Conservation (phyloP, 1,140 invertebrate species). For the Drosophila erecta region DNA sequence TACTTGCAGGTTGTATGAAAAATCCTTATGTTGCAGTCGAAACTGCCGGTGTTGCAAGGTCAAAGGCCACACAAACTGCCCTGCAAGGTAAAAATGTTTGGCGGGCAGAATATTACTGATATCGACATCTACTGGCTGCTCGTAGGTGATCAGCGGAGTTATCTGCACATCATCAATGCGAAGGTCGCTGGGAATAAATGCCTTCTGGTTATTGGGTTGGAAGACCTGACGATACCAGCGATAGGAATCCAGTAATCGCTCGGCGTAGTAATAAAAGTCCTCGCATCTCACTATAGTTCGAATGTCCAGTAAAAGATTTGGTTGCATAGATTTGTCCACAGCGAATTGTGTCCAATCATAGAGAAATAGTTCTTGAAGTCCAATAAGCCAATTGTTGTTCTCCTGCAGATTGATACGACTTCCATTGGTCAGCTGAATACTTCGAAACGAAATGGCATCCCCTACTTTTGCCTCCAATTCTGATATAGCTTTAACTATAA, state of each 20-base stretch:
- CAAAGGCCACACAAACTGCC: constrained; percentile 51
- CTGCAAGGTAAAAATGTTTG: constrained; percentile 32
- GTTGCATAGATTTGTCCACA: background rate
- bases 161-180: constrained; percentile 10
- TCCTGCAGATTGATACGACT: constrained; percentile 25
- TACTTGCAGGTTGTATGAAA: constrained; percentile 31
- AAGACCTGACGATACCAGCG: constrained; percentile 24
- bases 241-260: constrained; percentile 30
- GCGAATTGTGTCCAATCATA: constrained; percentile 37
- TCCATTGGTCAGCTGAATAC: constrained; percentile 14
- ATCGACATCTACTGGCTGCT: constrained; percentile 46
- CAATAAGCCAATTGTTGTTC: constrained; percentile 30
- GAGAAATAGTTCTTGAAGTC: constrained; percentile 38
- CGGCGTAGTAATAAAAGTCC: constrained; percentile 45
- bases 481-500: constrained; percentile 2
- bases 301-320: constrained; percentile 15
- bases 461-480: constrained; percentile 13
- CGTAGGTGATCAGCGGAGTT: constrained; percentile 37
- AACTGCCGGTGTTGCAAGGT: constrained; percentile 18
- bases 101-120: constrained; percentile 42
- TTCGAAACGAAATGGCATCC: background rate
- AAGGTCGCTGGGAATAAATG: constrained; percentile 23
- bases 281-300: constrained; percentile 29
- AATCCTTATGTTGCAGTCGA: constrained; percentile 45
- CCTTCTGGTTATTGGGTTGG: background rate